These are phyloP conservation scores for Eupelmus urozonus DNA, from an alignment of 2,888 invertebrate species.

Conservation along the genomic window DNA sequence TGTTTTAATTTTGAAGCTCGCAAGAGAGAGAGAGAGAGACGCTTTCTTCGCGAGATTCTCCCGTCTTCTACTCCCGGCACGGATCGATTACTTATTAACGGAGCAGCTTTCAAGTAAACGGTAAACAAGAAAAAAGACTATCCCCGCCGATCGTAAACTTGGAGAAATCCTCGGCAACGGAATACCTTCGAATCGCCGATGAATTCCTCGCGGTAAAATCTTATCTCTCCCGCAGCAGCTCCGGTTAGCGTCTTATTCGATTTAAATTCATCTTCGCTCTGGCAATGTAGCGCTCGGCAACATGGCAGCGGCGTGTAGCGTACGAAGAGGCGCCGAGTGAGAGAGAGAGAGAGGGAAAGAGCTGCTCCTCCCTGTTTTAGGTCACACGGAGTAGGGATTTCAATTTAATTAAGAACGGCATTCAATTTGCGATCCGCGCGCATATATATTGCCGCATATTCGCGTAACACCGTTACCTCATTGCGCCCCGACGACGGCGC, in stretches of 20 bases:
- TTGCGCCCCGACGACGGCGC: slow-evolving; percentile 16
- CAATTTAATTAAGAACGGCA: slow-evolving; percentile 63
- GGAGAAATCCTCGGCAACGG: no score
- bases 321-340: background rate
- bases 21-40: no score
- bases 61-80: no score
- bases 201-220: slow-evolving; percentile 9
- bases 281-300: background rate
- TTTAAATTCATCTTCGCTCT: slow-evolving; percentile 38
- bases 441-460: slow-evolving; percentile 43
- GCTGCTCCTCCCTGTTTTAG: slow-evolving; percentile 22
- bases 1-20: slow-evolving; percentile 28
- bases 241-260: slow-evolving; percentile 45
- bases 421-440: slow-evolving; percentile 57
- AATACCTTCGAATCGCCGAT: slow-evolving; percentile 1
- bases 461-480: slow-evolving; percentile 52
- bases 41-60: no score
- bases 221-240: no score
- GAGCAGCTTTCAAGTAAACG: no score
- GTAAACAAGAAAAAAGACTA: no score
- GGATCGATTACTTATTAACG: no score
- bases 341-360: no score
- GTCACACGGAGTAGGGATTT: slow-evolving; percentile 49
- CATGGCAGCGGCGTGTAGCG: background rate
- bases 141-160: no score